Base-by-base conservation (phyloP, 2,113 vertebrate species). In the Columba janthina region DNA sequence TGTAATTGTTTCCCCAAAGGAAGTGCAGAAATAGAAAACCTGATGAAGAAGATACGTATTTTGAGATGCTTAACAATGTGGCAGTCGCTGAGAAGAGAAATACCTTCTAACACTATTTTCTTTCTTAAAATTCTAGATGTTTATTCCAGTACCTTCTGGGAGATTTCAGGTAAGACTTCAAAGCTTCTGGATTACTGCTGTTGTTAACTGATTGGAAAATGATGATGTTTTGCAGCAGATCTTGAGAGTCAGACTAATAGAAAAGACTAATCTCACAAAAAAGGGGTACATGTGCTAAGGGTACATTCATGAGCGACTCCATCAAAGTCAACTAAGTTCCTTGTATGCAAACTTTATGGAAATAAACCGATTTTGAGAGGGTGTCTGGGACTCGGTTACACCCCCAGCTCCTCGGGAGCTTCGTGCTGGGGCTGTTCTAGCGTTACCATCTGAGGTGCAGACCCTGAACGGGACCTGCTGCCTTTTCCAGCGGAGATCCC, bases 21-120 rank as follows among this genome's bases (percentile, higher is more conserved):
- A 97, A 97, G 96, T 96, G 84, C 95, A 96, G 95, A 97, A 97
- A 96, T 96, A 97, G 96, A 61, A 96, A 93, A 76, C 44, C 70
- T 57, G 96, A 97, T 96, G 58, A 84, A 95, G 76, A 87, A 0
- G 95, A 96, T 96, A 96, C 12, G 76, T 75, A 81, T 65, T 53
- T 61, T 11, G 36, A 95, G 73, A 72, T 70, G 70, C 62, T 93
- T 81, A 78, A 92, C 61, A 17, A 50, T 18, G 74, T 69, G 51
- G 44, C 79, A 90, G 56, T 26, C 57, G 26, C 73, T 89, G n/a
- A 40, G 40, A 71, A 54, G 38, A 79, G 48, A 81, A 84, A 85
- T 29, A 54, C 22, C 36, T 89, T 65, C 51, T 96, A 90, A 96
- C 32, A 2, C 12, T 51, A 4, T 65, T 44, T 60, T 88, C 3